Conservation (phyloP, 2,888 invertebrate species). For the Marasmarcha lunaedactyla region DNA sequence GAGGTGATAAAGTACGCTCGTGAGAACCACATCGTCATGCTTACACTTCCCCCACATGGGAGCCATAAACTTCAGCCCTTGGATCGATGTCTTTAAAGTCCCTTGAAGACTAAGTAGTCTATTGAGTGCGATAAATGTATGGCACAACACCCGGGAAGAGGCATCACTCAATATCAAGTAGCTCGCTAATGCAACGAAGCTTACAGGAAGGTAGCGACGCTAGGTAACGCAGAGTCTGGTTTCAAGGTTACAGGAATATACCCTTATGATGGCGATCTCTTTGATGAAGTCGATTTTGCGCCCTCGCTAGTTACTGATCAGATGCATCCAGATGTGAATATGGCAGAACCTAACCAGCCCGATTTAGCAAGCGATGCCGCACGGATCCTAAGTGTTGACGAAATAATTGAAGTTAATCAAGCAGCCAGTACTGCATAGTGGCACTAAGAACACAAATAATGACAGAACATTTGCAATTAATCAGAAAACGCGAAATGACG, state of each 20-base stretch:
- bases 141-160: conserved; percentile 14
- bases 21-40: conserved; percentile 8
- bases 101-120: conserved; percentile 17
- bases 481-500: no score
- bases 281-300: neutral
- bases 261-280: neutral
- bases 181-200: neutral
- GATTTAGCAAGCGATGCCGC: no score
- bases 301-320: no score
- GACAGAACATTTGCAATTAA: no score
- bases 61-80: conserved; percentile 22
- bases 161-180: conserved; percentile 17
- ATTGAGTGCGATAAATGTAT: conserved; percentile 20
- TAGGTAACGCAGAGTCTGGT: neutral
- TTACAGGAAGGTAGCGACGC: neutral
- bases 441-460: no score
- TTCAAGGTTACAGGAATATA: neutral
- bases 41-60: conserved; percentile 19
- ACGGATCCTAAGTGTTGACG: no score
- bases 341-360: no score
- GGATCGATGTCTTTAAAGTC: conserved; percentile 17
- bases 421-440: no score
- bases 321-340: no score
- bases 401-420: no score
- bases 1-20: neutral